These are phyloP conservation scores for Lates japonicus DNA, from an alignment of 2,797 vertebrate species.

Conservation along the genomic window DNA sequence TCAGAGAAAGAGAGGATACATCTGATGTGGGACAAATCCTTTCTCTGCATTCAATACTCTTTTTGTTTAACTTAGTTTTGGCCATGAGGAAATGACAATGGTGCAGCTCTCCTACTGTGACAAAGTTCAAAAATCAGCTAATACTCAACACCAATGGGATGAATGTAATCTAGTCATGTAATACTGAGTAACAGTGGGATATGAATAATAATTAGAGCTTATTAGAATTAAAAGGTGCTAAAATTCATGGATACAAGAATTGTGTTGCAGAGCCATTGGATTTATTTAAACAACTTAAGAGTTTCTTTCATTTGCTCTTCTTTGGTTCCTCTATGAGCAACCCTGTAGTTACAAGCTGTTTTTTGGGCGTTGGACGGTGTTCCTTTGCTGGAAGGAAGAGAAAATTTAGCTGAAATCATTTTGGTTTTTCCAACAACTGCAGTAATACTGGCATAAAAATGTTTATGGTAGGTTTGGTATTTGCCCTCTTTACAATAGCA, in stretches of 20 bases:
- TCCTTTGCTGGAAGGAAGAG: neutral
- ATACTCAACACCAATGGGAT: neutral
- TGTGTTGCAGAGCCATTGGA: neutral
- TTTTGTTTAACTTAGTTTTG: neutral
- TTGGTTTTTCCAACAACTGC: neutral
- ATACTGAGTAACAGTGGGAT: neutral
- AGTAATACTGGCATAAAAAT: neutral
- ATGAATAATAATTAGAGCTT: neutral
- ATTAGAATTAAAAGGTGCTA: neutral
- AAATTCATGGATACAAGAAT: neutral
- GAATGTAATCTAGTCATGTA: neutral
- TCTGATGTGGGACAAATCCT: neutral
- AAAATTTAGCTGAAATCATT: neutral
- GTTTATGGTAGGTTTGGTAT: slow-evolving; percentile 19
- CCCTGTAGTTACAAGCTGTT: neutral
- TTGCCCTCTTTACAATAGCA: neutral
- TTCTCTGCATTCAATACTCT: neutral
- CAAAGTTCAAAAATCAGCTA: neutral
- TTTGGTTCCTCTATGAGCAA: neutral
- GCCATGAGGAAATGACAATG: neutral
- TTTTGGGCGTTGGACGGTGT: neutral
- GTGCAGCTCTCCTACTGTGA: neutral
- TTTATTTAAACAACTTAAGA: neutral
- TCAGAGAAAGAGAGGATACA: neutral
- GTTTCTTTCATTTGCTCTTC: neutral